A percentile compares a stretch with the other conserved stretches of the same genome.
Evolutionary conservation across 35 echinoderm and acorn worm genomes (phyloP).

Genomic region (Lytechinus pictus): DNA sequence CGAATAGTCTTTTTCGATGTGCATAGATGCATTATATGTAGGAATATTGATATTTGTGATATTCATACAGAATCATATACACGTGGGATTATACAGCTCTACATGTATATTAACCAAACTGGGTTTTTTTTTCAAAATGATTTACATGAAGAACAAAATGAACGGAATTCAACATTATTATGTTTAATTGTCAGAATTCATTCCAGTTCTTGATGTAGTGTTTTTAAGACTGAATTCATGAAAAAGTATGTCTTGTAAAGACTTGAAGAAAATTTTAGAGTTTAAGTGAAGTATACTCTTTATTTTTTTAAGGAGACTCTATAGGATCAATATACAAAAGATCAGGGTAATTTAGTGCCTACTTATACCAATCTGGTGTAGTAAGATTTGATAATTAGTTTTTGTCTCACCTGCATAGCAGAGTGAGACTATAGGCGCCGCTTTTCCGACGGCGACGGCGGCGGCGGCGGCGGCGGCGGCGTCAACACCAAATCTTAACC

Average conservation of each 20-base stretch:
- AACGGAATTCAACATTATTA: no score
- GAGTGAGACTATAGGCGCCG: no score
- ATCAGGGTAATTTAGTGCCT: background rate
- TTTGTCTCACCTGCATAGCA: no score
- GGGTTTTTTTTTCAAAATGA: background rate
- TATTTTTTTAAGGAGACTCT: background rate
- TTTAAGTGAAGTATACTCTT: background rate
- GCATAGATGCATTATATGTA: no score
- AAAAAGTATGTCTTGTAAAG: background rate
- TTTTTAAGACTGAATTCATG: background rate
- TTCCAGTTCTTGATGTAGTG: background rate
- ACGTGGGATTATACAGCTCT: background rate
- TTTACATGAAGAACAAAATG: background rate
- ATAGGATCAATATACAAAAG: background rate
- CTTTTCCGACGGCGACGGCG: no score
- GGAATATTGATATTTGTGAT: no score
- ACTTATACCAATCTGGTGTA: background rate
- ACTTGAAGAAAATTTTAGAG: background rate
- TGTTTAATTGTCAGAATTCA: no score
- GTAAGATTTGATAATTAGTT: background rate
- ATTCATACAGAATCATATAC: background rate
- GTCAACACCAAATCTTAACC: no score
- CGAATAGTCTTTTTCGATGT: no score
- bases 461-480: no score
- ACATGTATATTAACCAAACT: background rate